phyloP scores from a whole-genome alignment of 2,888 invertebrate species.

The Syritta pipiens region DNA sequence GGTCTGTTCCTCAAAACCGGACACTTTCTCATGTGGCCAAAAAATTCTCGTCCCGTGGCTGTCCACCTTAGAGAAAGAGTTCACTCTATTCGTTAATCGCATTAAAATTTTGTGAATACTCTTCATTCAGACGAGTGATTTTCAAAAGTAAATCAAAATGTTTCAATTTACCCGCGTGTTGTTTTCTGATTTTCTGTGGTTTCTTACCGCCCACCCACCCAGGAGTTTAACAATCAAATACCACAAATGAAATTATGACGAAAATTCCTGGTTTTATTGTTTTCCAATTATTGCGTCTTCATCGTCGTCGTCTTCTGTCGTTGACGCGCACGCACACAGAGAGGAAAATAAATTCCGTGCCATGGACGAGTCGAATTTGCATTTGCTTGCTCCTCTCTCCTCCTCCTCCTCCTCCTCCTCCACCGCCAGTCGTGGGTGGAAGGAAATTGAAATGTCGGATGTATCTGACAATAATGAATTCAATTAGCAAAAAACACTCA shows the following conservation, averaged over 20 bases:
- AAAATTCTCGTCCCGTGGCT: too few species aligned
- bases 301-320: constrained; percentile 16
- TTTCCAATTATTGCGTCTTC: constrained; percentile 64
- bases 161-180: constrained; percentile 32
- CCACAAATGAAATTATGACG: constrained; percentile 68
- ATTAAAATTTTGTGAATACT: constrained; percentile 43
- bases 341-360: constrained; percentile 3
- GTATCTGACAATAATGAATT: constrained; percentile 69
- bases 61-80: too few species aligned
- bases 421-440: constrained; percentile 10
- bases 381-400: too few species aligned
- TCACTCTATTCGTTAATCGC: constrained; percentile 35
- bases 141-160: constrained; percentile 51
- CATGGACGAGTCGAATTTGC: constrained; percentile 45
- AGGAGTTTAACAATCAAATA: constrained; percentile 69
- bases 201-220: too few species aligned
- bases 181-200: constrained; percentile 18
- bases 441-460: constrained; percentile 66
- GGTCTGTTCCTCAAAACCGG: too few species aligned
- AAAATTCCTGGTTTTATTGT: constrained; percentile 69
- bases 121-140: constrained; percentile 53
- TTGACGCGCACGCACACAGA: constrained; percentile 35
- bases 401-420: too few species aligned
- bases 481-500: constrained; percentile 69
- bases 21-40: too few species aligned